Evolutionary conservation across 2,113 vertebrate genomes (phyloP).

Genomic region (Delphinus delphis): DNA sequence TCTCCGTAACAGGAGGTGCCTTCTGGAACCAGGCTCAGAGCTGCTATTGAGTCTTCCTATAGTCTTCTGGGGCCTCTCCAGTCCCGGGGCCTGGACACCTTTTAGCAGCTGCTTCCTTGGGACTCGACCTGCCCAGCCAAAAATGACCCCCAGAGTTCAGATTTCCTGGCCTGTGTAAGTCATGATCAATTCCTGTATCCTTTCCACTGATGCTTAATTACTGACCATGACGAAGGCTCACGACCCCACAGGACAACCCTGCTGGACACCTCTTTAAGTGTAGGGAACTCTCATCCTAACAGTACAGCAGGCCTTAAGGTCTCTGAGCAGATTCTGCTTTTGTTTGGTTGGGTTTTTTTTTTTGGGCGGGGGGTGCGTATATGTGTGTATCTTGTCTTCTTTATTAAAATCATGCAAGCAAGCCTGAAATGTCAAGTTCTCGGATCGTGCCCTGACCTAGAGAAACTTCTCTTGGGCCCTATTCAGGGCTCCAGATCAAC

Average conservation of each 20-base stretch:
- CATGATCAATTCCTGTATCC: not conserved
- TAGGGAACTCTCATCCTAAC: too few relatives aligned
- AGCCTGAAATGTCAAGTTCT: constrained; percentile 37
- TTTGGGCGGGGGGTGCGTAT: too few relatives aligned
- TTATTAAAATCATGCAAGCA: constrained; percentile 35
- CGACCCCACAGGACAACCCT: not conserved
- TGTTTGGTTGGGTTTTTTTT: not conserved
- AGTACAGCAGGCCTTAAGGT: not conserved
- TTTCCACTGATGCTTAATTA: not conserved
- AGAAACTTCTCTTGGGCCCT: not conserved
- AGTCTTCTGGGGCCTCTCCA: not conserved
- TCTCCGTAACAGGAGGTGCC: not conserved
- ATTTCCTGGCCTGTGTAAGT: not conserved
- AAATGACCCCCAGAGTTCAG: not conserved
- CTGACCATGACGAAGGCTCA: not conserved
- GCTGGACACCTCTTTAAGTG: not conserved
- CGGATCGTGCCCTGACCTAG: not conserved
- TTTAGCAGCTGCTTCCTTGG: not conserved
- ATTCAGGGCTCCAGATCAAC: not conserved
- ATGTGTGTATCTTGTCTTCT: not conserved
- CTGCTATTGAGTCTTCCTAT: not conserved
- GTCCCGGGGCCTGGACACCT: not conserved
- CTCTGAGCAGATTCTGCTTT: not conserved
- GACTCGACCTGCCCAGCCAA: not conserved
- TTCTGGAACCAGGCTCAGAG: not conserved